A percentile compares a stretch with the other conserved stretches of the same genome.
These are phyloP conservation scores for Chrysocyon brachyurus DNA, from an alignment of 2,797 vertebrate genomes.

Conservation along the genomic window DNA sequence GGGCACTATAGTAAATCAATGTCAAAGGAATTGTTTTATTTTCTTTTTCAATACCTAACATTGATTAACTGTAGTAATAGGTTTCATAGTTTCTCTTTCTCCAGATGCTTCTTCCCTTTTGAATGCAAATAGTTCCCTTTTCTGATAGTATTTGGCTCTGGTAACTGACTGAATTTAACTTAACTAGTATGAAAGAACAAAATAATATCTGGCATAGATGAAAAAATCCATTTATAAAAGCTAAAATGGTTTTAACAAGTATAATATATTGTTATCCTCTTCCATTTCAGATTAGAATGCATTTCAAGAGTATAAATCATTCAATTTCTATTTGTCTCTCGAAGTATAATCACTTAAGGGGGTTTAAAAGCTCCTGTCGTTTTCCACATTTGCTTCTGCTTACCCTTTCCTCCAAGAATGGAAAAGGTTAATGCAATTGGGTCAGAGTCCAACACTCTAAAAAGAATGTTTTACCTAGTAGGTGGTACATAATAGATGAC, in stretches of 20 bases:
- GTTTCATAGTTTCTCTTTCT: slow-evolving; percentile 29
- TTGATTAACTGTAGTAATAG: slow-evolving; percentile 4
- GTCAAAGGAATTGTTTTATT: slow-evolving; percentile 7
- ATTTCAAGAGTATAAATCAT: slow-evolving; percentile 46
- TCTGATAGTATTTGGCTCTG: background rate
- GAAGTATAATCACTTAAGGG: background rate
- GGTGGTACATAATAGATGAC: background rate
- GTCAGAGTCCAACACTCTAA: background rate
- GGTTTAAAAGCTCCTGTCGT: slow-evolving; percentile 12
- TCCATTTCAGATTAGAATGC: slow-evolving; percentile 6
- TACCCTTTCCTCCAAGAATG: background rate
- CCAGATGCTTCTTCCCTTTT: background rate
- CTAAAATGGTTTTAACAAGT: slow-evolving; percentile 50
- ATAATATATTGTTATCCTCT: slow-evolving; percentile 31
- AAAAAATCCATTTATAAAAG: slow-evolving; percentile 59
- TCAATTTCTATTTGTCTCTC: slow-evolving; percentile 7
- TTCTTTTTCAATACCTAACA: background rate
- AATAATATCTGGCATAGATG: background rate
- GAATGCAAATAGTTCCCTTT: slow-evolving; percentile 31
- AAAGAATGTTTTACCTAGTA: background rate
- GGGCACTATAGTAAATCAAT: background rate
- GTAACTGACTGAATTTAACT: slow-evolving; percentile 36
- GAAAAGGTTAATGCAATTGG: background rate
- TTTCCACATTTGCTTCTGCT: background rate
- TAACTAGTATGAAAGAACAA: slow-evolving; percentile 22